Evolutionary conservation across 2,113 vertebrate species (phyloP).

Genomic region (Pelodiscus sinensis): DNA sequence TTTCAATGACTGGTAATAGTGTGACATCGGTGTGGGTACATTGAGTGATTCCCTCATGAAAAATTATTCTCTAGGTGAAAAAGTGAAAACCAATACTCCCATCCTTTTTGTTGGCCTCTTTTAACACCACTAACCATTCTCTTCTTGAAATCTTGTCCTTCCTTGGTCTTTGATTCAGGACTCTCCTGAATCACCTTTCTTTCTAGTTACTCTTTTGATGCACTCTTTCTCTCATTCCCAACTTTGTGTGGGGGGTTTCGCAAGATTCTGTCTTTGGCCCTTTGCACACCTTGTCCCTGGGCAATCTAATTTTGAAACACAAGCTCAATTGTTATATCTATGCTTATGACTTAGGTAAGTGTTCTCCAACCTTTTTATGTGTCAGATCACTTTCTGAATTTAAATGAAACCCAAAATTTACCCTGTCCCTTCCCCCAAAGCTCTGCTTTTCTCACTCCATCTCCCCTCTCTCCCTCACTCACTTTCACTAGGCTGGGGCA

Average conservation of each 20-base stretch:
- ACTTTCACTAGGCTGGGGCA: no score
- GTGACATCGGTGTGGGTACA: accelerated
- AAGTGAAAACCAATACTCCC: constrained; percentile 50
- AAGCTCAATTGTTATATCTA: not conserved
- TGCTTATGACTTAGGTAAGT: not conserved
- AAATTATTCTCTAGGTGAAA: constrained; percentile 14
- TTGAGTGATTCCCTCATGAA: constrained; percentile 24
- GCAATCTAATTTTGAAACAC: not conserved
- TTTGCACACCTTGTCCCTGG: not conserved
- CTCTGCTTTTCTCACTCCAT: no score
- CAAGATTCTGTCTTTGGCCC: not conserved
- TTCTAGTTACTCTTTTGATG: not conserved
- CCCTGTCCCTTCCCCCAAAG: no score
- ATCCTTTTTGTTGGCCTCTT: not conserved
- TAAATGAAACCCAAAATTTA: no score
- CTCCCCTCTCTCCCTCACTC: no score
- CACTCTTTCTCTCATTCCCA: not conserved
- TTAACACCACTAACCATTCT: not conserved
- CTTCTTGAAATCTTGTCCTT: constrained; percentile 7
- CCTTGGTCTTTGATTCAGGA: not conserved
- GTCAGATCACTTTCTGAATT: no score
- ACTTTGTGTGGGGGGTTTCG: not conserved
- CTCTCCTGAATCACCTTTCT: not conserved
- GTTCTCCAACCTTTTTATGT: no score
- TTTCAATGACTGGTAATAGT: not conserved